Conservation (phyloP, 2,113 vertebrate genomes). For the Pseudorectes ferrugineus region DNA sequence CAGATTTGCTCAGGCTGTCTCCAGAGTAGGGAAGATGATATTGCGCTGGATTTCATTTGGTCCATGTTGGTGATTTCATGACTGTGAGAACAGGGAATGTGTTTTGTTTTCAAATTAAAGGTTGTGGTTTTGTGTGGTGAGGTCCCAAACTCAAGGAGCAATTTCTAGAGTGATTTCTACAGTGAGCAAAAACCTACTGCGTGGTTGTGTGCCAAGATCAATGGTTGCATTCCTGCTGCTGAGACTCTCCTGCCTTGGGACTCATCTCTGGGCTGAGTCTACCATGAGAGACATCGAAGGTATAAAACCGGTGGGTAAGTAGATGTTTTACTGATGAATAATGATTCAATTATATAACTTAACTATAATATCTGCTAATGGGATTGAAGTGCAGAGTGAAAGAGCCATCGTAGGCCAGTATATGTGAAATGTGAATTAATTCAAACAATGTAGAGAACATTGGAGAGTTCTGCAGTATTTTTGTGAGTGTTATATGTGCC, state of each 20-base stretch:
- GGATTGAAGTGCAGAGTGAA: not conserved
- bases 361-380: not conserved
- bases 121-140: not conserved
- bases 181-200: not conserved
- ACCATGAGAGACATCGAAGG: not conserved
- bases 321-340: constrained; percentile 26
- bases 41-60: not conserved
- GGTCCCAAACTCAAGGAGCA: not conserved
- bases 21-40: not conserved
- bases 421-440: constrained; percentile 18
- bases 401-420: not conserved
- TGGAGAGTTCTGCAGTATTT: not conserved
- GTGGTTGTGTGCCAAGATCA: not conserved
- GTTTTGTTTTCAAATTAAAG: not conserved
- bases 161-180: not conserved
- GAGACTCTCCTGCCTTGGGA: not conserved
- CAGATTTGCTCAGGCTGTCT: constrained; percentile 3
- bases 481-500: not conserved
- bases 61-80: not conserved
- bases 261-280: not conserved
- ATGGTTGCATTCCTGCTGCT: not conserved
- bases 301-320: constrained; percentile 6
- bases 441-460: not conserved
- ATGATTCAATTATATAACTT: constrained; percentile 26
- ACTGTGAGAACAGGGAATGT: not conserved